A percentile compares a stretch with the other conserved stretches of the same genome.
These are phyloP conservation scores for Etheostoma cragini DNA, from an alignment of 2,113 vertebrate genomes.

Conservation along the genomic window DNA sequence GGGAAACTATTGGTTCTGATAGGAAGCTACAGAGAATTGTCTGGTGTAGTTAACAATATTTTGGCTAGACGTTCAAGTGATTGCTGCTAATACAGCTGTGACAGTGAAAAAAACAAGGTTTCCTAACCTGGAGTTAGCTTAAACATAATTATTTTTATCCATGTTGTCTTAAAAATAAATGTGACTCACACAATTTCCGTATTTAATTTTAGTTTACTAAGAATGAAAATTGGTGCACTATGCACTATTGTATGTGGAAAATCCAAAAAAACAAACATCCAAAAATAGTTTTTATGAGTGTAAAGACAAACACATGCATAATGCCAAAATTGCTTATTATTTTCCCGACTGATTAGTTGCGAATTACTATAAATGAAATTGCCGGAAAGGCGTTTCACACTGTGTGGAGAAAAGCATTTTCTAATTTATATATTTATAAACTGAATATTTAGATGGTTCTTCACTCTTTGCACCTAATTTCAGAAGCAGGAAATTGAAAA, in stretches of 20 bases:
- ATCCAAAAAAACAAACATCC: neutral
- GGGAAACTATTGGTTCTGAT: constrained; percentile 8
- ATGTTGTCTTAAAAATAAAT: neutral
- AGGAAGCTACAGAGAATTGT: neutral
- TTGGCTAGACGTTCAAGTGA: neutral
- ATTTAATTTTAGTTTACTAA: neutral
- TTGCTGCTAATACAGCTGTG: neutral
- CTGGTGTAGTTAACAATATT: constrained; percentile 4
- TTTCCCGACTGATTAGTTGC: constrained; percentile 15
- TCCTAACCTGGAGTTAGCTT: neutral
- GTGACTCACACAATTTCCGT: neutral
- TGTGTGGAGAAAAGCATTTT: constrained; percentile 25
- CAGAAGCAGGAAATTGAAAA: constrained; percentile 74
- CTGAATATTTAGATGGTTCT: constrained; percentile 35
- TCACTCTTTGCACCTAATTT: constrained; percentile 40
- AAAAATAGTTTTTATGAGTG: constrained; percentile 15
- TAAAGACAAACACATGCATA: constrained; percentile 30
- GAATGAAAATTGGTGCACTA: neutral
- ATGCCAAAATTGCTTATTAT: constrained; percentile 38
- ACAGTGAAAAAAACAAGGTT: neutral
- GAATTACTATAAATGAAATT: constrained; percentile 22
- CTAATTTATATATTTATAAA: constrained; percentile 53
- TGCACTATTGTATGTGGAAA: constrained; percentile 14
- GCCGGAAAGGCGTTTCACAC: constrained; percentile 11
- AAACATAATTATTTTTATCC: constrained; percentile 2